Conservation (phyloP, 2,888 invertebrate species). For the Eupelmus urozonus region DNA sequence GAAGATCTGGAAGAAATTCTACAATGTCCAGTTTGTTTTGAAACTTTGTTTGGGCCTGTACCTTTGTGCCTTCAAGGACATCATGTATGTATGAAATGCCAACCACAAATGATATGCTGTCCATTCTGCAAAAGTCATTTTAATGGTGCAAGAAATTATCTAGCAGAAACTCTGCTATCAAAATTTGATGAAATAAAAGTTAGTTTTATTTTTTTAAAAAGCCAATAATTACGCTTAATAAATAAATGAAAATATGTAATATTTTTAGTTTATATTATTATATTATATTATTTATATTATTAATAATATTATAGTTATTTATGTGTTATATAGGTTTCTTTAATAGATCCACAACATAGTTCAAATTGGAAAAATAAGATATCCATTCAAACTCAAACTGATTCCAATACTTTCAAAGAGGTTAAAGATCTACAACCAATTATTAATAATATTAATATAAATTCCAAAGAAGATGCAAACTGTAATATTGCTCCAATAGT, state of each 20-base stretch:
- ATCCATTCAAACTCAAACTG: slow-evolving; percentile 42
- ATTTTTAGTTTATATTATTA: slow-evolving; percentile 24
- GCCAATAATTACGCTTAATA: too few species aligned
- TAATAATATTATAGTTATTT: neutral
- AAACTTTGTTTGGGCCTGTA: slow-evolving; percentile 78
- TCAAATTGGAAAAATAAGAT: slow-evolving; percentile 21
- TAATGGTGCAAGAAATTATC: slow-evolving; percentile 80
- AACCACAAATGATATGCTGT: slow-evolving; percentile 77
- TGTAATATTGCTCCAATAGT: slow-evolving; percentile 61
- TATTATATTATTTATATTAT: neutral
- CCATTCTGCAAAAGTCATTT: slow-evolving; percentile 80
- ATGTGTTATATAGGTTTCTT: slow-evolving; percentile 31
- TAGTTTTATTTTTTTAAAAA: too few species aligned
- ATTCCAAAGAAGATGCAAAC: neutral
- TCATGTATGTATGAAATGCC: slow-evolving; percentile 80
- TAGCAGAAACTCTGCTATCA: slow-evolving; percentile 79
- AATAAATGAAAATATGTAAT: neutral
- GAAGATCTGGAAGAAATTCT: slow-evolving; percentile 78
- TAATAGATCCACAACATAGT: slow-evolving; percentile 52
- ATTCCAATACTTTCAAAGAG: neutral
- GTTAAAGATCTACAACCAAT: neutral
- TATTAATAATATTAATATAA: neutral
- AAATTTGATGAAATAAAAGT: slow-evolving; percentile 76
- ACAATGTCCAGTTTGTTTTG: slow-evolving; percentile 81
- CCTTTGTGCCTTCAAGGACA: slow-evolving; percentile 81